phyloP scores from a whole-genome alignment of 2,888 invertebrate species.

The Oligia fasciuncula region DNA sequence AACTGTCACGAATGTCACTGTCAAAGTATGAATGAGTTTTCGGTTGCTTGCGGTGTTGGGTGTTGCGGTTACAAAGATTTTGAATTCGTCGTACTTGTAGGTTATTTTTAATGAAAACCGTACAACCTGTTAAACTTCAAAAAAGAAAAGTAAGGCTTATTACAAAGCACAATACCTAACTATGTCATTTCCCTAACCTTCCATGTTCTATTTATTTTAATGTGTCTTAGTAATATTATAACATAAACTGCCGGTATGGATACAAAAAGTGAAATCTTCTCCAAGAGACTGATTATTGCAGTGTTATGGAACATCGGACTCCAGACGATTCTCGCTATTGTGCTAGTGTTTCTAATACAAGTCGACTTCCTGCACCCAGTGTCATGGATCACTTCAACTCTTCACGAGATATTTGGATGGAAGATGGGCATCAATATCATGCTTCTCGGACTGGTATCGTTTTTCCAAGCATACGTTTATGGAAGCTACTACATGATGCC shows the following conservation, averaged over 20 bases:
- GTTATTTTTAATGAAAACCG: constrained; percentile 33
- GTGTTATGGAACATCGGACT: constrained; percentile 90
- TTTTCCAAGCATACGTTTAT: constrained; percentile 93
- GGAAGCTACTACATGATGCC: constrained; percentile 92
- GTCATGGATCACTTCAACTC: constrained; percentile 91
- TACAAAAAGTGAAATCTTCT: constrained; percentile 89
- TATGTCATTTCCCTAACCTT: constrained; percentile 30
- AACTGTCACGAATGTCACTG: neutral
- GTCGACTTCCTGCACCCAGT: constrained; percentile 91
- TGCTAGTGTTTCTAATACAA: constrained; percentile 90
- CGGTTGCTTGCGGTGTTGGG: too few relatives aligned
- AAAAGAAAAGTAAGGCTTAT: neutral
- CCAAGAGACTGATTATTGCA: constrained; percentile 90
- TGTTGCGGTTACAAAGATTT: neutral
- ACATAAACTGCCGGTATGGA: constrained; percentile 76
- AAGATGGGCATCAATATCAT: constrained; percentile 92
- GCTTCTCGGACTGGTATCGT: constrained; percentile 91
- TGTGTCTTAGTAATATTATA: neutral
- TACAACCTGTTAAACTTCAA: neutral
- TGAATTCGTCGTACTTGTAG: constrained; percentile 47
- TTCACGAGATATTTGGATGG: constrained; percentile 90
- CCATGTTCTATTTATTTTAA: constrained; percentile 12
- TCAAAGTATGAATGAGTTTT: too few relatives aligned
- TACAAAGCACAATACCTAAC: neutral
- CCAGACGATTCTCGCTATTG: constrained; percentile 87